Evolutionary conservation across 1,140 invertebrate species (phyloP).

Genomic region (Phocides pigmalion): DNA sequence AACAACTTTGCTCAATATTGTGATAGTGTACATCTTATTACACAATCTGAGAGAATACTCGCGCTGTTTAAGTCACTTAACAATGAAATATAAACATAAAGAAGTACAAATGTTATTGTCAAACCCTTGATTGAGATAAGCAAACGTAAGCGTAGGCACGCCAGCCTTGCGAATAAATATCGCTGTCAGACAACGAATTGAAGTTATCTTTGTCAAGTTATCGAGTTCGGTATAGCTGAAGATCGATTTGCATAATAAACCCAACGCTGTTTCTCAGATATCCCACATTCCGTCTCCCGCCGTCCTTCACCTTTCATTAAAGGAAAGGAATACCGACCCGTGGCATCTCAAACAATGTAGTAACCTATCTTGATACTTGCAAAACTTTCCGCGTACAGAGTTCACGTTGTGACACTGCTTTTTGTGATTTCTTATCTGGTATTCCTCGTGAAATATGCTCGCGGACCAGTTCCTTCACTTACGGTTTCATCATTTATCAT

Average conservation of each 20-base stretch:
- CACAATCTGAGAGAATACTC: too few relatives aligned
- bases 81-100: background rate
- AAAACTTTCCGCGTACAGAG: constrained; percentile 65
- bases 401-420: constrained; percentile 63
- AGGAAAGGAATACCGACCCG: constrained; percentile 63
- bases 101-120: background rate
- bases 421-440: constrained; percentile 68
- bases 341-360: constrained; percentile 67
- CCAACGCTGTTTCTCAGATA: constrained; percentile 46
- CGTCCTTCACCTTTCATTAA: constrained; percentile 75
- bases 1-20: too few relatives aligned
- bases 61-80: background rate
- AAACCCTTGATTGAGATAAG: constrained; percentile 7
- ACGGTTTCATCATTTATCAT: constrained; percentile 58
- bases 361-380: constrained; percentile 62
- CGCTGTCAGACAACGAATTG: constrained; percentile 32
- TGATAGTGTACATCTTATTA: too few relatives aligned
- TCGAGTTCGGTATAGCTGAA: constrained; percentile 36
- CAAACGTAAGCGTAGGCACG: constrained; percentile 1
- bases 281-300: constrained; percentile 51
- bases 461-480: constrained; percentile 61
- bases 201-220: constrained; percentile 35
- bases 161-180: constrained; percentile 34
- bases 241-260: constrained; percentile 57
- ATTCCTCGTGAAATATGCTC: constrained; percentile 62